Percentiles rank a stretch among this genome's conserved stretches.
Conservation (phyloP, 2,888 invertebrate genomes). For the Sesia bembeciformis region DNA sequence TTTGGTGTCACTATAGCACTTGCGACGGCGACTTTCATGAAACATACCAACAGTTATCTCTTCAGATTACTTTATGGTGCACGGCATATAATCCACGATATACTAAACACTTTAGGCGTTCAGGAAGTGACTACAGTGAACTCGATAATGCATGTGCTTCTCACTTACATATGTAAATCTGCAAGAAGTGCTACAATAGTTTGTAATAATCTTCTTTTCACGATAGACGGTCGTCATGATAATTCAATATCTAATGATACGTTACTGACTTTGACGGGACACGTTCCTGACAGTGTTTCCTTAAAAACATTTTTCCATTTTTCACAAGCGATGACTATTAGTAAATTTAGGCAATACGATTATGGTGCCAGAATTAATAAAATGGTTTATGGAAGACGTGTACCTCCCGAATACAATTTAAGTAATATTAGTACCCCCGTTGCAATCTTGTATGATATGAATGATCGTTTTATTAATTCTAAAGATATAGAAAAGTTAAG, state of each 20-base stretch:
- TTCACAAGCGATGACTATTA: not conserved
- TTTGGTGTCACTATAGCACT: not conserved
- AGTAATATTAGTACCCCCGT: not conserved
- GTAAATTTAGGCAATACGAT: not conserved
- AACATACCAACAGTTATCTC: not conserved
- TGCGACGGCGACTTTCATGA: not conserved
- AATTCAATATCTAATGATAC: not conserved
- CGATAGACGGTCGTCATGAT: not conserved
- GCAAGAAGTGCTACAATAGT: not conserved
- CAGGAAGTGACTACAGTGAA: not conserved
- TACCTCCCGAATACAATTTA: not conserved
- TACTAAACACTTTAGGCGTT: not conserved
- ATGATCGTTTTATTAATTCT: not conserved
- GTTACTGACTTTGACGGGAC: not conserved
- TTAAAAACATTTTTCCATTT: not conserved
- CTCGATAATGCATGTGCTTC: not conserved
- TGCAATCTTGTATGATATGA: not conserved
- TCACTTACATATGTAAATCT: not conserved
- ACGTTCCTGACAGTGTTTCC: not conserved
- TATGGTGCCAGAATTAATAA: not conserved
- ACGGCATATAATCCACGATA: not conserved
- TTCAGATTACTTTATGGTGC: not conserved
- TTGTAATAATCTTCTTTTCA: not conserved
- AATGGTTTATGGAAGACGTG: not conserved
- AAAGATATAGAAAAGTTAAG: not conserved